phyloP scores from a whole-genome alignment of 2,888 invertebrate genomes.

The Melinopterus prodromus region DNA sequence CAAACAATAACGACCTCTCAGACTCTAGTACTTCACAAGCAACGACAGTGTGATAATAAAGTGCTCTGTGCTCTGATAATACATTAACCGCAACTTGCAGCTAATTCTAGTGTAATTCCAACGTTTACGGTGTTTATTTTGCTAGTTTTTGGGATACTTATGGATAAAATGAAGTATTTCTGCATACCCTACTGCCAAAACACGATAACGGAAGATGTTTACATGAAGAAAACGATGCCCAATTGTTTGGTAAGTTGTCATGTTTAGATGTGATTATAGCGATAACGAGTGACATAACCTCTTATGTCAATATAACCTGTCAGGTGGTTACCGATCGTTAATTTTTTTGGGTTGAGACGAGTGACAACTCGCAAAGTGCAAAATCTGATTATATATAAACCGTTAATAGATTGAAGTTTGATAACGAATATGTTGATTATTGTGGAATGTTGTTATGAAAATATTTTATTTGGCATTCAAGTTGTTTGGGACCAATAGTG shows the following conservation, averaged over 20 bases:
- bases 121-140: too few species aligned
- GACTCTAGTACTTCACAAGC: background rate
- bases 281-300: background rate
- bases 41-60: background rate
- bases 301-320: background rate
- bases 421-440: background rate
- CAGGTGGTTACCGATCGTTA: background rate
- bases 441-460: background rate
- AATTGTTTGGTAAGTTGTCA: slow-evolving; percentile 19
- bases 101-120: background rate
- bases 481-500: background rate
- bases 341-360: background rate
- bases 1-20: background rate
- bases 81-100: background rate
- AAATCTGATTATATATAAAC: background rate
- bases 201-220: slow-evolving; percentile 17
- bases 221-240: slow-evolving; percentile 20
- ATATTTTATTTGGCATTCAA: background rate
- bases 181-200: slow-evolving; percentile 19
- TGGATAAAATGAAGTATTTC: slow-evolving; percentile 18
- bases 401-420: too few species aligned
- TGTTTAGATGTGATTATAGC: background rate
- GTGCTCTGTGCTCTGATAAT: slow-evolving; percentile 4
- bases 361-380: background rate
- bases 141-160: background rate